Base-by-base conservation (phyloP, 2,888 invertebrate species). In the Latrodectus elegans region DNA sequence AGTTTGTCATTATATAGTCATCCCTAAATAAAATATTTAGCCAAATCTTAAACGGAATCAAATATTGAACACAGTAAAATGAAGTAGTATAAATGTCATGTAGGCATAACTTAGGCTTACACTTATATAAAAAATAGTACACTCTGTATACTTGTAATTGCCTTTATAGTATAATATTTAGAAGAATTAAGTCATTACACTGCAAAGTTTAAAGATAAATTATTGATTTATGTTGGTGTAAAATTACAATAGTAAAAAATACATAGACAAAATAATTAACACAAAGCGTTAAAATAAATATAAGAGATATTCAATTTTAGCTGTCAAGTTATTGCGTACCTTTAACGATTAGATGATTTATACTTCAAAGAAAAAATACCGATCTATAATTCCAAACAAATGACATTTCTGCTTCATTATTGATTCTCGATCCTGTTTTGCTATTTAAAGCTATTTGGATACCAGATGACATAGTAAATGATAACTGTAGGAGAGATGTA, bases 381-480 rank as follows among this genome's bases (percentile, higher is more conserved):
- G 53, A 81, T 87, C 86, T 81, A 87, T 87, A 87, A 51, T 53
- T 14, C 55, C 22, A 67, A 81, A 87, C 81, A 81, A 87, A 87
- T 77, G 73, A 71, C 76, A 76, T 70, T 80, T 76, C 64, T 72
- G 52, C 75, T 73, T 74, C 53, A 53, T 38, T 76, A 87, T 87
- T 87, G 86, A 87, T 87, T 87, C 64, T 72, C 86, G 75, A 87
- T 87, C 53, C 49, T 38, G 22, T 74, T 14, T 53, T 75, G 81
- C 86, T 87, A 87, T 87, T 87, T 87, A 87, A 87, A 77, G 81
- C 55, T 71, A 87, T 71, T 73, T 87, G 67, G 55, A 72, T 67
- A 22, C 75, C 49, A 53, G 77, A 86, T 86, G 70, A 64, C 78
- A 79, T 9, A 71, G 64, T 74, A 86, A 86, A 76, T 76, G 76